phyloP scores from a whole-genome alignment of 2,888 invertebrate genomes.

The Stenoptilia bipunctidactyla region DNA sequence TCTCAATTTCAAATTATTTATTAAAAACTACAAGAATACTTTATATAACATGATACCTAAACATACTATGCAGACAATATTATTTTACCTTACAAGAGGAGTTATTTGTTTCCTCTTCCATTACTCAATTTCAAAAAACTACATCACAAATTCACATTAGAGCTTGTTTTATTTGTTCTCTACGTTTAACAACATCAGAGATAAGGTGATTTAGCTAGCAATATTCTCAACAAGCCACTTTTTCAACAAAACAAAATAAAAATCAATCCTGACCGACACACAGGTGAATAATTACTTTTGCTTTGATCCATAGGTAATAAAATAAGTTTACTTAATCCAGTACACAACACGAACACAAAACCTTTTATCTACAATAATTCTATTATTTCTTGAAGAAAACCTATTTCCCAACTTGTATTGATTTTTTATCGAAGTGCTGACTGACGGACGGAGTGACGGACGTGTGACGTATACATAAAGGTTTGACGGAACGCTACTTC shows the following conservation, averaged over 20 bases:
- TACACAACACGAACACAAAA: no score
- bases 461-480: no score
- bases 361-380: no score
- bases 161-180: constrained; percentile 36
- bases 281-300: constrained; percentile 57
- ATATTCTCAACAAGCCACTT: constrained; percentile 63
- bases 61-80: not conserved
- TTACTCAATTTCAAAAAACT: constrained; percentile 44
- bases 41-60: not conserved
- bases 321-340: not conserved
- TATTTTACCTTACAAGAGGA: constrained; percentile 67
- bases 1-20: no score
- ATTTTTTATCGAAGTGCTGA: no score
- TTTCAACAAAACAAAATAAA: constrained; percentile 57
- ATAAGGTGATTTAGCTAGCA: constrained; percentile 30
- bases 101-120: constrained; percentile 61
- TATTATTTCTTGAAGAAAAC: not conserved
- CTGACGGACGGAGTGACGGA: no score
- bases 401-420: not conserved
- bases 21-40: no score
- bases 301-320: constrained; percentile 4
- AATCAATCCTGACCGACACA: constrained; percentile 49
- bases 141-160: constrained; percentile 52
- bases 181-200: not conserved
- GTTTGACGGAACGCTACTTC: no score